Evolutionary conservation across 2,113 vertebrate genomes (phyloP), one percentile per base, ranked within the genome.

Genomic region (Odontophorus gujanensis): DNA sequence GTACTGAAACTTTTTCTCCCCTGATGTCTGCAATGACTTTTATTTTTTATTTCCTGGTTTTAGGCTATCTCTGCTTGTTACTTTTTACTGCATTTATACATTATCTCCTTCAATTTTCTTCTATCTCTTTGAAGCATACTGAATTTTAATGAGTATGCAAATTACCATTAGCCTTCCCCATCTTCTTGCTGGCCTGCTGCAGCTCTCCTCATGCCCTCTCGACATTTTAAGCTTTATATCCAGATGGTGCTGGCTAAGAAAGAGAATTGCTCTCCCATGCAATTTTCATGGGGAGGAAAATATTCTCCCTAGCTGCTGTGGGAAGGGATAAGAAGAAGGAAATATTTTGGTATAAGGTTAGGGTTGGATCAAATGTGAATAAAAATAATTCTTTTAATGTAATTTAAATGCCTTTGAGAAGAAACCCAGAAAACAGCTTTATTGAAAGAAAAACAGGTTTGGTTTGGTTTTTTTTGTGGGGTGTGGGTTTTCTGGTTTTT

Each of bases 71-170:
- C 51, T 86, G 7, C 24, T 57, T 90, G 43, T 82, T 79, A 63
- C 34, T 94, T 93, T 92, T 88, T 78, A 63, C 50, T 82, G n/a
- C 62, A 22, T 59, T 89, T 87, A 45, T 82, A 20, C n/a, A 42
- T 91, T 86, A 90, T 84, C 57, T 86, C 20, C 48, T 84, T 90
- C 73, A 65, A 53, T 89, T 94, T 95, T 93, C 84, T 89, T 91
- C 61, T 84, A 74, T 90, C 68, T 87, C 75, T 92, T 91, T 92
- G 87, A 93, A 92, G 61, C 78, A 79, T 73, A 62, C 13, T 84
- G 91, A 94, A 95, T 96, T 96, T 90, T 92, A 95, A 93, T 88
- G 62, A 83, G 8, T 81, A 95, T 92, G 90, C 77, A 90, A 96
- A 96, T 93, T 72, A 58, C 61, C 7, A 53, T 92, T 93, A 86